phyloP scores from a whole-genome alignment of 2,113 vertebrate genomes.

The Charadrius vociferus region DNA sequence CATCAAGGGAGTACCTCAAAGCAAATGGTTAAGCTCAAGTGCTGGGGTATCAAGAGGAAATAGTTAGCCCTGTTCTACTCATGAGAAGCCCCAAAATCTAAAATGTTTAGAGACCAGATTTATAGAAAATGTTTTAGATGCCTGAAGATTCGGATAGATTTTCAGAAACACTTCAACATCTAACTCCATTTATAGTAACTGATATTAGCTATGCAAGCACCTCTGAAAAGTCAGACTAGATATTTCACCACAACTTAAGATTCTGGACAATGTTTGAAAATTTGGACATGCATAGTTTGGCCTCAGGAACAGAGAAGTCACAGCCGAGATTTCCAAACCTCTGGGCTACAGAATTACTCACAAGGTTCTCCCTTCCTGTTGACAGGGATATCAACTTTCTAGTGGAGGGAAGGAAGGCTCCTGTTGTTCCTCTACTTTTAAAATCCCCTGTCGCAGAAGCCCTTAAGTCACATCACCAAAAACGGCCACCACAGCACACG shows the following conservation, averaged over 20 bases:
- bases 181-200: neutral
- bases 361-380: neutral
- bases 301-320: neutral
- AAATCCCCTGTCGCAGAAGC: rapidly evolving
- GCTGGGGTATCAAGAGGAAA: neutral
- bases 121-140: neutral
- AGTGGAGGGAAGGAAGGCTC: neutral
- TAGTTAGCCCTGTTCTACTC: rapidly evolving
- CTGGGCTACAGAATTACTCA: neutral
- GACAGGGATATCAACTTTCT: neutral
- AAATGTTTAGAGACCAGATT: neutral
- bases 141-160: neutral
- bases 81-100: neutral
- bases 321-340: neutral
- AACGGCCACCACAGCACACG: rapidly evolving
- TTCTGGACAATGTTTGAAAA: neutral
- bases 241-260: neutral
- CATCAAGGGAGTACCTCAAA: neutral
- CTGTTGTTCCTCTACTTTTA: neutral
- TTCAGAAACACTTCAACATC: neutral
- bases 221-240: neutral
- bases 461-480: rapidly evolving
- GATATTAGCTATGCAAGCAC: rapidly evolving
- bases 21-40: neutral
- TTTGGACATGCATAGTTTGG: neutral